These are phyloP conservation scores for Gastrophryne carolinensis DNA, from an alignment of 2,797 vertebrate species.

Conservation along the genomic window DNA sequence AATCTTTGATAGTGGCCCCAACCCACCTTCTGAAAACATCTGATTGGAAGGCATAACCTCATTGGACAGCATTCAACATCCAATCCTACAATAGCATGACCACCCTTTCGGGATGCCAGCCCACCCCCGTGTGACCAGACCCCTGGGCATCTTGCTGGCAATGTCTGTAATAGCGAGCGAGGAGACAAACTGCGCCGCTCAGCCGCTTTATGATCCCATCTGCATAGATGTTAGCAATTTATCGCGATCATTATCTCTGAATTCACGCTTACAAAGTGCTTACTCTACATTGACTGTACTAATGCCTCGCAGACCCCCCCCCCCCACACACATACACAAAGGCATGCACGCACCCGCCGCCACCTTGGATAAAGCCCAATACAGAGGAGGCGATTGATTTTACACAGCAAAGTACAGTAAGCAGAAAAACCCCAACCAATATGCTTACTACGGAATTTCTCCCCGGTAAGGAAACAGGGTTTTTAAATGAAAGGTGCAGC, in stretches of 20 bases:
- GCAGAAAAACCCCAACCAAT: slow-evolving; percentile 36
- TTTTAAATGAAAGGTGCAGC: slow-evolving; percentile 24
- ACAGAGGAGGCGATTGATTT: slow-evolving; percentile 32
- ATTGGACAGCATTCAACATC: too few species aligned
- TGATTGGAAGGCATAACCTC: too few species aligned
- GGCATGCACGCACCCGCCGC: too few species aligned
- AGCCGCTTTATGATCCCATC: slow-evolving; percentile 30
- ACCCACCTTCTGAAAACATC: too few species aligned
- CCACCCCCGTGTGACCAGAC: neutral
- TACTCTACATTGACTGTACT: slow-evolving; percentile 8
- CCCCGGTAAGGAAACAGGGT: slow-evolving; percentile 5
- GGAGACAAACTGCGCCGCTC: slow-evolving; percentile 19
- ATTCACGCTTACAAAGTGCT: slow-evolving; percentile 18
- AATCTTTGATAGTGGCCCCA: too few species aligned
- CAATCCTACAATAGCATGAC: too few species aligned
- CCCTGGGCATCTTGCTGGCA: neutral
- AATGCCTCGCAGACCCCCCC: slow-evolving; percentile 19
- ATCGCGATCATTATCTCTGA: slow-evolving; percentile 8
- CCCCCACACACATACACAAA: too few species aligned
- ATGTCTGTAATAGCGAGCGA: neutral
- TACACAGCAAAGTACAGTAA: slow-evolving; percentile 29
- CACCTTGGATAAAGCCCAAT: neutral
- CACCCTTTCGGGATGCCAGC: too few species aligned
- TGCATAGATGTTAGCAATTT: slow-evolving; percentile 38
- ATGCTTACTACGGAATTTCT: slow-evolving; percentile 15